phyloP scores from a whole-genome alignment of 2,113 vertebrate genomes.

The Sisor rabdophorus region DNA sequence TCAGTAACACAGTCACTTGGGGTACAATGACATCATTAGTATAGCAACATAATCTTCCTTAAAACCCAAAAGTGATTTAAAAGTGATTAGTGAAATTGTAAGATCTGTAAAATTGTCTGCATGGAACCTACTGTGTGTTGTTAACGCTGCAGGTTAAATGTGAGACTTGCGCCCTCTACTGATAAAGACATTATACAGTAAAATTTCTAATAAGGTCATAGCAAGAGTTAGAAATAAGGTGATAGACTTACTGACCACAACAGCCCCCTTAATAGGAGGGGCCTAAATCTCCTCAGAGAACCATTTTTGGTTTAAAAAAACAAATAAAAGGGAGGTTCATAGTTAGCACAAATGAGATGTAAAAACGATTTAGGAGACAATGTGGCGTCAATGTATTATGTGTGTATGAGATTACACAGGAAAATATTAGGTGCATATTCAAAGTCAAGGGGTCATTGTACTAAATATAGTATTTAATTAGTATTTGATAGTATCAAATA shows the following conservation, averaged over 20 bases:
- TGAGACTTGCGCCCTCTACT: constrained; percentile 27
- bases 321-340: not conserved
- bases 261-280: constrained; percentile 8
- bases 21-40: constrained; percentile 11
- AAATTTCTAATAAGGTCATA: constrained; percentile 30
- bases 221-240: not conserved
- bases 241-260: constrained; percentile 8
- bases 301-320: not conserved
- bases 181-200: not conserved
- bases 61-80: not conserved
- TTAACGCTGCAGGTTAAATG: not conserved
- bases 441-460: constrained; percentile 29
- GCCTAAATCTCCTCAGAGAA: not conserved
- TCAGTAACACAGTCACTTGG: not conserved
- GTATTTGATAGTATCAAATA: too few relatives aligned
- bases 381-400: not conserved
- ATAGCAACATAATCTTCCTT: constrained; percentile 8
- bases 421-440: constrained; percentile 17
- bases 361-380: not conserved
- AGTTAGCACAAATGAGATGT: not conserved
- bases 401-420: constrained; percentile 20
- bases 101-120: not conserved
- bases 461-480: too few relatives aligned
- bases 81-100: not conserved
- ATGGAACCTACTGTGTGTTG: not conserved